These are phyloP conservation scores for Urocyon cinereoargenteus DNA, from an alignment of 2,797 vertebrate species.

Conservation along the genomic window DNA sequence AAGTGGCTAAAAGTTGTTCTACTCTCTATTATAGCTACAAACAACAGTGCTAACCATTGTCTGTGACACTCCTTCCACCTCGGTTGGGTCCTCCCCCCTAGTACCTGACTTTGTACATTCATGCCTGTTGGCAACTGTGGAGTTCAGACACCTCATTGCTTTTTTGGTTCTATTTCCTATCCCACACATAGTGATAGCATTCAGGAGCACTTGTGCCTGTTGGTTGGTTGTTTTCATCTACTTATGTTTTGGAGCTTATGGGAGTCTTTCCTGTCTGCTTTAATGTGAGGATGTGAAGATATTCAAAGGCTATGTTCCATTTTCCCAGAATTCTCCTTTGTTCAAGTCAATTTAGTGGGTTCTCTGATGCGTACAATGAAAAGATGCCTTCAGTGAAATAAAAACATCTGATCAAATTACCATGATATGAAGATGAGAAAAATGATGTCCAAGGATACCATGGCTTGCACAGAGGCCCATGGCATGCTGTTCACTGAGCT, in stretches of 20 bases:
- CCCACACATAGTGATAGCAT: too few species aligned
- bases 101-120: too few species aligned
- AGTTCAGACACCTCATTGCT: not conserved
- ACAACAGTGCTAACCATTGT: not conserved
- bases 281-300: not conserved
- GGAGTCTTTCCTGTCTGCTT: not conserved
- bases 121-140: not conserved
- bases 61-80: not conserved
- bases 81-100: accelerated
- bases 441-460: not conserved
- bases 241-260: not conserved
- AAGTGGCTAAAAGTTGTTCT: not conserved
- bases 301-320: not conserved
- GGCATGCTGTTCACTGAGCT: not conserved
- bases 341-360: not conserved
- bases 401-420: not conserved
- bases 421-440: not conserved
- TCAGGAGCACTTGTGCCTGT: not conserved
- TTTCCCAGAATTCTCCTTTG: not conserved
- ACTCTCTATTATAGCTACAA: not conserved
- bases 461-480: not conserved
- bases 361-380: not conserved
- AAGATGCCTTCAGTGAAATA: not conserved
- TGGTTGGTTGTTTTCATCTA: not conserved
- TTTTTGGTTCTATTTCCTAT: not conserved